Evolutionary conservation across 2,888 invertebrate genomes (phyloP), one percentile per base, ranked within the genome.

Genomic region (Ecliptopera silaceata): DNA sequence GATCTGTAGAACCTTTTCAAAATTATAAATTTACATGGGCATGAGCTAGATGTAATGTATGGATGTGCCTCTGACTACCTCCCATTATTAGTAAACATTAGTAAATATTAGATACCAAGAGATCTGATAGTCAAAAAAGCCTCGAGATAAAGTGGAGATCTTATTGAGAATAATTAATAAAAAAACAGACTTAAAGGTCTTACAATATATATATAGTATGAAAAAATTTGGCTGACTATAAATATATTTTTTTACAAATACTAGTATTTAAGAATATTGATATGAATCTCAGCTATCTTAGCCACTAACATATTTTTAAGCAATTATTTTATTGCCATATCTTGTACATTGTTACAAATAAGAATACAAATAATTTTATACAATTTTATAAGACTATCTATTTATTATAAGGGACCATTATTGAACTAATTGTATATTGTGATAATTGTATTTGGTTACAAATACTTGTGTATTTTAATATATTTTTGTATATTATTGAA

Each of bases 271-370:
- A 44, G 32, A 42, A 32, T 8, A 17, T 57, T 49, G 49, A 54
- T 57, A 26, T 56, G 69, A 75, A 76, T 77, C 77, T 77, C 75
- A 70, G 56, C 49, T 55, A 70, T 70, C 80, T 79, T 79, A 79
- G 79, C 80, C 80, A 78, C 68, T 68, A 43, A 52, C 3, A 64
- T 65, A 47, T 43, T 50, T 65, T 45, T 66, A 61, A 56, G 57
- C 45, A 48, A 34, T 44, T 51, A 65, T 62, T 38, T 47, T 55
- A 65, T 70, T 77, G 81, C 81, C 82, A 82, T 82, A 76, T 75
- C 54, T 55, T 58, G 59, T 54, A 43, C 13, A 36, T 36, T 12
- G 41, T 5, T 46, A 53, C 17, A 39, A 43, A 47, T 32, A 29
- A 29, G 26, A 13, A 48, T 36, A 51, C 13, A 34, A 45, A 52